phyloP scores from a whole-genome alignment of 2,888 invertebrate genomes.

The Luperina nickerlii region DNA sequence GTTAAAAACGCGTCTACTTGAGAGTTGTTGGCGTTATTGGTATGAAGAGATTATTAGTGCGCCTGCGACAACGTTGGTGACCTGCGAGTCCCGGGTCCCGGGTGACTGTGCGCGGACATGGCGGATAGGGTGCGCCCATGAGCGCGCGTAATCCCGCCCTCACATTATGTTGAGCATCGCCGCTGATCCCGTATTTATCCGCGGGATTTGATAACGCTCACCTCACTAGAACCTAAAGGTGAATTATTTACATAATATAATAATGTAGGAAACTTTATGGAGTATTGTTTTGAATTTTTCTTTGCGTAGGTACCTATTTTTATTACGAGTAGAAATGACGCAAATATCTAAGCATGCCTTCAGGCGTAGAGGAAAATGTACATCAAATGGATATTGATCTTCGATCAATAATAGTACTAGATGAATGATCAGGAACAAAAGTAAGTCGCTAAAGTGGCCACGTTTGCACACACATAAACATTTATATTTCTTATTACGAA shows the following conservation, averaged over 20 bases:
- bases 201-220: conserved; percentile 55
- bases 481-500: too few species aligned
- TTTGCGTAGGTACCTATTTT: conserved; percentile 2
- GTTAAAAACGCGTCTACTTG: conserved; percentile 15
- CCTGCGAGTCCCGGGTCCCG: background rate
- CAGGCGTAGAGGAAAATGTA: background rate
- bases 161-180: conserved; percentile 58
- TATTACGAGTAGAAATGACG: background rate
- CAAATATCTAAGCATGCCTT: background rate
- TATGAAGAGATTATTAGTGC: conserved; percentile 36
- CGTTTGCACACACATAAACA: too few species aligned
- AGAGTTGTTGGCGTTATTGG: conserved; percentile 11
- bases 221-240: conserved; percentile 50
- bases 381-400: background rate
- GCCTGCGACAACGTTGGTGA: background rate
- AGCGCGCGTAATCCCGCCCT: conserved; percentile 55
- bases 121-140: conserved; percentile 6
- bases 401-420: too few species aligned
- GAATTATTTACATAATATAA: conserved; percentile 50
- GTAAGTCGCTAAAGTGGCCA: too few species aligned
- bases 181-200: conserved; percentile 59
- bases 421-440: too few species aligned
- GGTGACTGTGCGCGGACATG: conserved; percentile 15
- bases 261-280: conserved; percentile 18
- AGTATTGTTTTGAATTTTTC: conserved; percentile 9